phyloP scores from a whole-genome alignment of 2,113 vertebrate species.

The Mionectes macconnelli region DNA sequence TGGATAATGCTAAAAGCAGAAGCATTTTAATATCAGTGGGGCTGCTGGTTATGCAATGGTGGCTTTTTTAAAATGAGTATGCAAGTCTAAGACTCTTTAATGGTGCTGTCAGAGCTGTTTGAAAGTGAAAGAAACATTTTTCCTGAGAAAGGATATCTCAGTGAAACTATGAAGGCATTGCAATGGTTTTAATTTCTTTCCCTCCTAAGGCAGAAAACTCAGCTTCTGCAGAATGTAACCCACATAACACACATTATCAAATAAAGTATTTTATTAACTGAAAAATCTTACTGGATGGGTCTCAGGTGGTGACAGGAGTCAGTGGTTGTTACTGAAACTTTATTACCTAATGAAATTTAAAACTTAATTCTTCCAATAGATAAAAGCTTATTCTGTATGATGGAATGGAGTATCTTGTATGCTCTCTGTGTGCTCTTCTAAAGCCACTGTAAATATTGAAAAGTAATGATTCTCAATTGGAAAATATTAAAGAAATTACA shows the following conservation, averaged over 20 bases:
- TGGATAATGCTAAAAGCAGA: not conserved
- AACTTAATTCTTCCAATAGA: not conserved
- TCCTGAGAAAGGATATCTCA: not conserved
- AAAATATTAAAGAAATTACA: not conserved
- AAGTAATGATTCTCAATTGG: not conserved
- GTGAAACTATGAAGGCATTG: not conserved
- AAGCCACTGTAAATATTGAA: not conserved
- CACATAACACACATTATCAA: not conserved
- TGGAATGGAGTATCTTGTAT: not conserved
- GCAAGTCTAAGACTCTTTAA: not conserved
- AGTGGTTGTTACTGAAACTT: not conserved
- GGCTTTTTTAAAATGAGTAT: not conserved
- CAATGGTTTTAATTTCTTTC: not conserved
- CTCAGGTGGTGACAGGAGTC: not conserved
- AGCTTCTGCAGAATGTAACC: not conserved
- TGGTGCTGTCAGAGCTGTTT: not conserved
- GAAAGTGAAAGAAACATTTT: not conserved
- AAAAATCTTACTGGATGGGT: not conserved
- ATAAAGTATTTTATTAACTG: not conserved
- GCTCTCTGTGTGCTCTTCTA: not conserved
- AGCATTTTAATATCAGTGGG: not conserved
- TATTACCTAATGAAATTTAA: not conserved
- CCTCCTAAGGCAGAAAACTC: not conserved
- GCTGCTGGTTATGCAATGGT: not conserved
- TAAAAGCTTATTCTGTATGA: not conserved